Evolutionary conservation across 2,888 invertebrate genomes (phyloP), one percentile per base, ranked within the genome.

Genomic region (Ethmia dodecea): DNA sequence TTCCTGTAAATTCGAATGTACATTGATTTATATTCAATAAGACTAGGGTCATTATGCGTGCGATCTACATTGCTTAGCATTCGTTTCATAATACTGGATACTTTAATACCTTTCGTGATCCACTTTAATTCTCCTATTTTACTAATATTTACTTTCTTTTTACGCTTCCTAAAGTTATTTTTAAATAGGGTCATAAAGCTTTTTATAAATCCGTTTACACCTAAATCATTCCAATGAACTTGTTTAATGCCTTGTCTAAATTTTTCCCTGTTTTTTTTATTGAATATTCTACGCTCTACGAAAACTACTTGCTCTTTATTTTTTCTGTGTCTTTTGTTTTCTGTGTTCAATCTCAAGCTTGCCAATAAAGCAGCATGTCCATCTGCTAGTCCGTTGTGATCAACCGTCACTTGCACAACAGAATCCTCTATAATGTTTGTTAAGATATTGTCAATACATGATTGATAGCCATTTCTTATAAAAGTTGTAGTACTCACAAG

Each of bases 51-150:
- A 14, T 28, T 28, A 3, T 13, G 2, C 2, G 8, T 6, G 9
- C 8, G 13, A n/a, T 28, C n/a, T 5, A 28, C 3, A 13, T n/a
- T 11, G n/a, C 28, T 9, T 2, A 28, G 14, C 9, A 28, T 6
- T 3, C 28, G 13, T 11, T 28, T 28, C 28, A 28, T 28, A 3
- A 9, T 28, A 9, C 28, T 28, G 3, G 28, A 28, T 3, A 28
- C 28, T 13, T 28, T 28, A 9, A 28, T 28, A 6, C 28, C 28
- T 14, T 14, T 28, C 9, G 28, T 28, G 13, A 28, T 9, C 28
- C 28, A 28, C 2, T 14, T 28, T 3, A 26, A 3, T 8, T 28
- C n/a, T 9, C 3, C 3, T 2, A 9, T 2, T 13, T 14, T 28
- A 9, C 9, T 8, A 3, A 28, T 8, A 14, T 28, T 14, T 6